Base-by-base conservation (phyloP, 64 coral and sea anemone species). In the Pocillopora damicornis region DNA sequence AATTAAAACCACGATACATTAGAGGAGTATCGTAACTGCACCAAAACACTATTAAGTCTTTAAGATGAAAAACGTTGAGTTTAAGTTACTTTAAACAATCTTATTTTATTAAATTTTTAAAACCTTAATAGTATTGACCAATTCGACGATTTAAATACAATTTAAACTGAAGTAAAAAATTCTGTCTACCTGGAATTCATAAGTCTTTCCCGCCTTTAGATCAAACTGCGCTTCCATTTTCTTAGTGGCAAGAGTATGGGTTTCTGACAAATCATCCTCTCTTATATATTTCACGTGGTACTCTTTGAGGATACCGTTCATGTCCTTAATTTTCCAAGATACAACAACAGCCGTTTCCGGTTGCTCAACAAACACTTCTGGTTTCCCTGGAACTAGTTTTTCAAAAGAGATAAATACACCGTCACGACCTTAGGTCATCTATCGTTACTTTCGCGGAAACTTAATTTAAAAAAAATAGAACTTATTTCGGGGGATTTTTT, bases 321-420 rank as follows among this genome's bases (percentile, higher is more conserved):
- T 80, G 9, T 74, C 17, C n/a, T 63, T 1, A 10, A 89, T 16
- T 16, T 45, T 68, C 88, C 88, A 89, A 17, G 66, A 73, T 15
- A 89, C n/a, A 15, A 34, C 12, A 42, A 89, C 65, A 34, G 62
- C 35, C 17, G 60, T 72, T 35, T 65, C 11, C 23, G 36, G 58
- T 42, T 73, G 62, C 15, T 83, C 5, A 59, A 73, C 81, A 15
- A 59, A 26, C 37, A 68, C 68, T 11, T 74, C 78, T 36, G 89
- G 89, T n/a, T 18, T 76, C n/a, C 59, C 89, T 60, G 89, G 89
- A 90, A 90, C 79, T 90, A 57, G 36, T 16, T 30, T 59, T 9
- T 9, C 1, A 4, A 51, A 0, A 51, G 17, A 36, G 4, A 30
- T 30, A 0, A 30, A 30, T 30, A 30, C 30, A 30, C 30, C 30